Percentiles rank a stretch among this genome's conserved stretches.
Conservation (phyloP, 23 tunicate genomes). For the Styela clava region DNA sequence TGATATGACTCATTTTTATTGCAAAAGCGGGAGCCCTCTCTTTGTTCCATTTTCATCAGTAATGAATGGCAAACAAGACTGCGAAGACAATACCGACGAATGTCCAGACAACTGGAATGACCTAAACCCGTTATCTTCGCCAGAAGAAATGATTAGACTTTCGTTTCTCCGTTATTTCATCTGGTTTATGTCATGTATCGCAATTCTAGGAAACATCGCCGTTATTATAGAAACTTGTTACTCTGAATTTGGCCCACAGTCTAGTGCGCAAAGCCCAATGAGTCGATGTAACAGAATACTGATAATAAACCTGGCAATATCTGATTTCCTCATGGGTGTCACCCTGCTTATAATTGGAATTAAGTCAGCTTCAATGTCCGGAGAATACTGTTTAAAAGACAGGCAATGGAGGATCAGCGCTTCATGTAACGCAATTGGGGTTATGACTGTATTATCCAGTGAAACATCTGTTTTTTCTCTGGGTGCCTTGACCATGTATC, state of each 20-base stretch:
- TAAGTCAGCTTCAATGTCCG: slow-evolving; percentile 21
- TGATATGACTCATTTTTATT: slow-evolving; percentile 34
- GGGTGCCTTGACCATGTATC: slow-evolving; percentile 33
- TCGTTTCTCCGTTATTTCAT: slow-evolving; percentile 9
- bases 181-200: slow-evolving; percentile 36
- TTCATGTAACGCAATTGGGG: slow-evolving; percentile 25
- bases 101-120: slow-evolving; percentile 26
- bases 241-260: neutral
- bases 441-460: slow-evolving; percentile 35
- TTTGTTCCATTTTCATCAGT: slow-evolving; percentile 25
- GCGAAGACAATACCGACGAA: slow-evolving; percentile 41
- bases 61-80: slow-evolving; percentile 45
- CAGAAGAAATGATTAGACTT: slow-evolving; percentile 22
- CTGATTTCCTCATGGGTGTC: slow-evolving; percentile 60
- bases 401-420: slow-evolving; percentile 29
- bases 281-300: slow-evolving; percentile 23
- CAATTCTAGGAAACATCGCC: slow-evolving; percentile 15
- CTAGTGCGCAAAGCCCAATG: neutral
- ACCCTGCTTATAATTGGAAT: slow-evolving; percentile 32
- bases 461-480: slow-evolving; percentile 42
- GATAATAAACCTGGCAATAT: slow-evolving; percentile 44
- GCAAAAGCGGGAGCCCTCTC: slow-evolving; percentile 32
- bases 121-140: slow-evolving; percentile 32
- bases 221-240: neutral
- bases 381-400: slow-evolving; percentile 31